A percentile compares a stretch with the other conserved stretches of the same genome.
phyloP scores from a whole-genome alignment of 2,888 invertebrate species.

The Pocota personata region DNA sequence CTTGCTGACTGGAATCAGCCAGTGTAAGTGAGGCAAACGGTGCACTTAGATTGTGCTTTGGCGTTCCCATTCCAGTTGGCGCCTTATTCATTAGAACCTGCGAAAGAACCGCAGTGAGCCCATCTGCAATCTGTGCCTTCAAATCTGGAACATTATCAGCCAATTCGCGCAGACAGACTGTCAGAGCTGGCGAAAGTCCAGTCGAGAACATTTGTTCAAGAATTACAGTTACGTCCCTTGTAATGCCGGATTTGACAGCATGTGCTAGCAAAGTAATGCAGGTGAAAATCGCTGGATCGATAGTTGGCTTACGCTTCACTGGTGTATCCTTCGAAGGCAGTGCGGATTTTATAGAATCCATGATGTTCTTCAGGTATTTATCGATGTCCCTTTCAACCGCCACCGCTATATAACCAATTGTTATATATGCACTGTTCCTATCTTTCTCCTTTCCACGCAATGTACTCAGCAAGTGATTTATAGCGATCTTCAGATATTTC shows the following conservation, averaged over 20 bases:
- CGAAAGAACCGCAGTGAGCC: slow-evolving; percentile 95
- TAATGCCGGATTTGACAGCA: slow-evolving; percentile 91
- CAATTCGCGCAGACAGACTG: slow-evolving; percentile 94
- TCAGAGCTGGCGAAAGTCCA: slow-evolving; percentile 94
- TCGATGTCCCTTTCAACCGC: slow-evolving; percentile 93
- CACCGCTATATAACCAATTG: slow-evolving; percentile 94
- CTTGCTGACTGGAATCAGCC: slow-evolving; percentile 83
- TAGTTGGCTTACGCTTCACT: slow-evolving; percentile 88
- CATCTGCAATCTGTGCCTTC: slow-evolving; percentile 95
- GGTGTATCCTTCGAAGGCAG: slow-evolving; percentile 91
- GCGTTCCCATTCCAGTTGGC: slow-evolving; percentile 88
- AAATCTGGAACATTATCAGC: slow-evolving; percentile 94
- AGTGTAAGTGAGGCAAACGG: slow-evolving; percentile 81
- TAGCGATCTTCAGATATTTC: slow-evolving; percentile 89
- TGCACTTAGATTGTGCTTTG: slow-evolving; percentile 84
- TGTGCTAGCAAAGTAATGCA: slow-evolving; percentile 96
- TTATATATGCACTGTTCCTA: slow-evolving; percentile 93
- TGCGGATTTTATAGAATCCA: slow-evolving; percentile 91
- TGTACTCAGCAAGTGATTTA: slow-evolving; percentile 90
- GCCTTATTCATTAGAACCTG: slow-evolving; percentile 95
- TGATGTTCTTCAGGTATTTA: slow-evolving; percentile 91
- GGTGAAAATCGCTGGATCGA: slow-evolving; percentile 95
- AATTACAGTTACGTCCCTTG: slow-evolving; percentile 91
- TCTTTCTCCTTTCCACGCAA: slow-evolving; percentile 93
- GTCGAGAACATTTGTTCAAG: slow-evolving; percentile 96